phyloP scores from a whole-genome alignment of 2,113 vertebrate genomes.

The Oncorhynchus nerka region DNA sequence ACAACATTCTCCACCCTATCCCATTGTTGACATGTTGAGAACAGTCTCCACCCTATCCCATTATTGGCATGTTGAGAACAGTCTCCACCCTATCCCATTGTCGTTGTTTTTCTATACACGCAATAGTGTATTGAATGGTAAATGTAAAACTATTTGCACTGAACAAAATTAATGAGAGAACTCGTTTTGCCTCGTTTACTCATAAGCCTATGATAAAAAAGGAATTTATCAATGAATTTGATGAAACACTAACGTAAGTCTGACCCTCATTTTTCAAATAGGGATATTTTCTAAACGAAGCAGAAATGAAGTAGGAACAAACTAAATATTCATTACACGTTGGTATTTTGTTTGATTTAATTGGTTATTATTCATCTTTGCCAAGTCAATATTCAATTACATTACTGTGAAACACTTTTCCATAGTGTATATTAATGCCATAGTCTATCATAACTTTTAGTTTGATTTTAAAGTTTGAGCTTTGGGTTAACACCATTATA shows the following conservation, averaged over 20 bases:
- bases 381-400: neutral
- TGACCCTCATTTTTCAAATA: too few relatives aligned
- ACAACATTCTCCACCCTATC: too few relatives aligned
- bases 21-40: too few relatives aligned
- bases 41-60: too few relatives aligned
- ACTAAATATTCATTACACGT: neutral
- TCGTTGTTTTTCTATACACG: too few relatives aligned
- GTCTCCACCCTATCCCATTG: too few relatives aligned
- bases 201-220: neutral
- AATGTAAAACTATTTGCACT: slow-evolving; percentile 11
- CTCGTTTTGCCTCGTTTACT: neutral
- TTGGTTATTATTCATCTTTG: neutral
- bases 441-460: neutral
- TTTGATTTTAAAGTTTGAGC: neutral
- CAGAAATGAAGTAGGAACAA: neutral
- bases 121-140: neutral
- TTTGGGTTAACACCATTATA: too few relatives aligned
- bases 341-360: neutral
- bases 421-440: too few relatives aligned
- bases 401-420: neutral
- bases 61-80: too few relatives aligned
- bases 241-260: neutral
- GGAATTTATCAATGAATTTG: neutral
- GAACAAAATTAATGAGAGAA: neutral
- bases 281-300: neutral